Base-by-base conservation (phyloP, 2,888 invertebrate genomes). In the Oligia fasciuncula region DNA sequence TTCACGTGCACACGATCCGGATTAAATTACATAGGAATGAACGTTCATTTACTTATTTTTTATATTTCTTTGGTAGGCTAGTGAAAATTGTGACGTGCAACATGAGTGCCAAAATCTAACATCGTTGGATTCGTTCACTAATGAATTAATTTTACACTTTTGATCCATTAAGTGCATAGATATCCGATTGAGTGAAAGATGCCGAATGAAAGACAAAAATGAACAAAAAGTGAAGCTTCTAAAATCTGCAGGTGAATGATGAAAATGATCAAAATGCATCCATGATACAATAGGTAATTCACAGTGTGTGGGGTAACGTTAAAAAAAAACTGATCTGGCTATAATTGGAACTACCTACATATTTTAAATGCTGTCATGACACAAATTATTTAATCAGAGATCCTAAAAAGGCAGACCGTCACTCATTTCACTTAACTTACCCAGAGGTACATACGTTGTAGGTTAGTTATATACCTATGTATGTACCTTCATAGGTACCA, bases 381-480 rank as follows among this genome's bases (percentile, higher is more conserved):
- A 87, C 69, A 80, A 77, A 85, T 78, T 74, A 74, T 68, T 83
- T 43, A 81, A 80, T 76, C 79, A 73, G 78, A n/a, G 6, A 76
- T 76, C 60, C 69, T 76, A 67, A 75, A 73, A 76, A 51, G 76
- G 77, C 8, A 73, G 43, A 51, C 13, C 13, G 17, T 73, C 54
- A 70, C 76, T 80, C 46, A 60, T 70, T 40, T 29, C 35, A 76
- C 66, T 77, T 46, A 54, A 66, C 2, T 9, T 62, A 57, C 46
- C n/a, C 8, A 35, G 29, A 17, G 29, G 4, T 51, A 49, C 29
- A 13, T 54, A 62, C 11, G n/a, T 57, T 40, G 13, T 57, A 46
- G 1, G 13, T 49, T 70, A 54, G 11, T 23, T 73, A n/a, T n/a
- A n/a, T n/a, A n/a, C n/a, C n/a, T 4, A 43, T 29, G 29, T 29